Percentiles rank a stretch among this genome's conserved stretches.
phyloP scores from a whole-genome alignment of 2,113 vertebrate species.

The Aix galericulata region DNA sequence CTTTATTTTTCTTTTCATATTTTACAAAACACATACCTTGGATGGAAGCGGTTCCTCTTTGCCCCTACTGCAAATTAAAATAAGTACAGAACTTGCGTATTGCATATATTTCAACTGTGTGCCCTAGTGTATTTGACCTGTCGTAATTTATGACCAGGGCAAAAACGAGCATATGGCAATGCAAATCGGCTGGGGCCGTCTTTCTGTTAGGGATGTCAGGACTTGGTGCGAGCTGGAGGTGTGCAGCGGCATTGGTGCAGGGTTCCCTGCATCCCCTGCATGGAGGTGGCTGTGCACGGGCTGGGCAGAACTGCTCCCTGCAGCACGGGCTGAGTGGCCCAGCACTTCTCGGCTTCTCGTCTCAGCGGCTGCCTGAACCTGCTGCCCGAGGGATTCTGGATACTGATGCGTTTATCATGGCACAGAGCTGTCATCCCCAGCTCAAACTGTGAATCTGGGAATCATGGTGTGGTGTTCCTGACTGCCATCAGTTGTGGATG shows the following conservation, averaged over 20 bases:
- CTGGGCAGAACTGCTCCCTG: background rate
- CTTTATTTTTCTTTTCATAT: background rate
- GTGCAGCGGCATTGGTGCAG: accelerated
- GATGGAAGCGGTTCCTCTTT: background rate
- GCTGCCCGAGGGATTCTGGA: background rate
- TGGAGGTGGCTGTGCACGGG: background rate
- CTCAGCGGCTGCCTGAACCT: background rate
- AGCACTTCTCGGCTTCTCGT: background rate
- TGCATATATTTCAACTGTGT: background rate
- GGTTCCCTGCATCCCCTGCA: background rate
- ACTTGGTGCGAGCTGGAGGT: background rate
- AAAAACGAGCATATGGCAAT: background rate
- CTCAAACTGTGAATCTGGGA: accelerated
- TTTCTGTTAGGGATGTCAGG: background rate
- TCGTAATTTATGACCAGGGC: background rate
- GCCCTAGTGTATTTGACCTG: background rate
- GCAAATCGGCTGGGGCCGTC: background rate
- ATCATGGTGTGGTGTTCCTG: accelerated
- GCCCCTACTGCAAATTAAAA: background rate
- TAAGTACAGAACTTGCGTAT: background rate
- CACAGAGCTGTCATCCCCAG: background rate
- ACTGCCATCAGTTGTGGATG: background rate
- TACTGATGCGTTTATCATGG: background rate
- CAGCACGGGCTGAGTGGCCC: background rate
- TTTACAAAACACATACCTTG: background rate